phyloP scores from a whole-genome alignment of 2,113 vertebrate genomes.

The Tetrao urogallus region DNA sequence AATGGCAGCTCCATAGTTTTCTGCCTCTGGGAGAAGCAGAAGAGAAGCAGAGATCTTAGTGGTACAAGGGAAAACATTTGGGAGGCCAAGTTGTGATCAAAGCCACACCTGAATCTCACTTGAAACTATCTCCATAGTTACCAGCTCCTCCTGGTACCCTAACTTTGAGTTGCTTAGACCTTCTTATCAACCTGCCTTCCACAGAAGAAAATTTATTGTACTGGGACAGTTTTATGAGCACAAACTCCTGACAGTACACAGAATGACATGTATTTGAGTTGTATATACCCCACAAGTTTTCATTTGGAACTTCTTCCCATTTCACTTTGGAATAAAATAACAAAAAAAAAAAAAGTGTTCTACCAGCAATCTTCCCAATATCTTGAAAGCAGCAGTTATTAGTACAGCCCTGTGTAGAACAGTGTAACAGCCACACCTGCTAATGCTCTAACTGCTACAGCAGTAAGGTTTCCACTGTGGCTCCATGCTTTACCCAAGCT shows the following conservation, averaged over 20 bases:
- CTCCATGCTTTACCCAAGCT: background rate
- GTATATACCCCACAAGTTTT: background rate
- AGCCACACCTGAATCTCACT: background rate
- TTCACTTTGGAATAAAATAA: background rate
- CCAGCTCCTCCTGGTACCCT: background rate
- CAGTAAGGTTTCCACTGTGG: background rate
- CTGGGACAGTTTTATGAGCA: background rate
- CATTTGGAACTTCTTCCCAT: background rate
- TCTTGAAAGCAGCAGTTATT: background rate
- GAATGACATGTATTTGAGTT: background rate
- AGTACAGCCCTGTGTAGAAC: background rate
- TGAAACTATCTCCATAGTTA: background rate
- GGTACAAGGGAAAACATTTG: background rate
- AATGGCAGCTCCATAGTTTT: background rate
- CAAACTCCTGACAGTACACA: background rate
- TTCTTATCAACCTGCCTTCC: background rate
- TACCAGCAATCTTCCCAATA: background rate
- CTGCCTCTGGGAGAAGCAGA: background rate
- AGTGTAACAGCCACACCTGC: too few species aligned
- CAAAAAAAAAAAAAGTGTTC: background rate
- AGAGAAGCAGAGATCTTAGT: background rate
- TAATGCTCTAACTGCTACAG: background rate
- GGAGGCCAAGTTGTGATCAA: accelerated
- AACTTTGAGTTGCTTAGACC: background rate
- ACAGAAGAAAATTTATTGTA: background rate